Conservation (phyloP, 2,113 vertebrate species). For the Silurus asotus region DNA sequence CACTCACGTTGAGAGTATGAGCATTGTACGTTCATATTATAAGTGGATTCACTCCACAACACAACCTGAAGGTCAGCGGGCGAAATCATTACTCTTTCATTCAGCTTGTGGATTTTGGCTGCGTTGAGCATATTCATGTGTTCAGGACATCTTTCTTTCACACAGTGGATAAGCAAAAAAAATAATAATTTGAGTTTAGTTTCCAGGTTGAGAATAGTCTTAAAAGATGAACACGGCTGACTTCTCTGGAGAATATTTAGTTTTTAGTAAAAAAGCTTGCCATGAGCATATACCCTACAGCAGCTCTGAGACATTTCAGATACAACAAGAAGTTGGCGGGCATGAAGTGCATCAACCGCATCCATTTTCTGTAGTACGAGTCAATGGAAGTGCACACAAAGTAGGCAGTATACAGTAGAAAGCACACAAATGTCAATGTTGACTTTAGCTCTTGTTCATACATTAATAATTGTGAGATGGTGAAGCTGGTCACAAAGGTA, state of each 20-base stretch:
- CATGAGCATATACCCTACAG: background rate
- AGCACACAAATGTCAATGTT: background rate
- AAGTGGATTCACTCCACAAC: background rate
- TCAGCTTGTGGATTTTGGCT: background rate
- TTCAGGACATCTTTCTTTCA: background rate
- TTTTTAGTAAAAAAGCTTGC: background rate
- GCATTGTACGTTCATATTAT: background rate
- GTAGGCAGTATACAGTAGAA: background rate
- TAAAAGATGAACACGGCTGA: background rate
- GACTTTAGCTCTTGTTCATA: background rate
- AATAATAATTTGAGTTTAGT: background rate
- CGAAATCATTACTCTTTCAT: background rate
- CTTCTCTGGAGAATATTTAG: background rate
- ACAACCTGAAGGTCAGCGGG: background rate
- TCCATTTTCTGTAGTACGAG: background rate
- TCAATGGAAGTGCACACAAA: background rate
- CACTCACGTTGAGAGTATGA: background rate
- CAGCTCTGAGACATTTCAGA: background rate
- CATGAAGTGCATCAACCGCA: background rate
- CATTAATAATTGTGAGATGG: background rate
- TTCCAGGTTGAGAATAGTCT: background rate
- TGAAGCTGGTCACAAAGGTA: background rate
- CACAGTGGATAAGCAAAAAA: background rate
- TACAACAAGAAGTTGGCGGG: background rate
- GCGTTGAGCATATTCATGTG: background rate